A percentile compares a stretch with the other conserved stretches of the same genome.
Conservation (phyloP, 2,113 vertebrate genomes). For the Ardeotis arabs region DNA sequence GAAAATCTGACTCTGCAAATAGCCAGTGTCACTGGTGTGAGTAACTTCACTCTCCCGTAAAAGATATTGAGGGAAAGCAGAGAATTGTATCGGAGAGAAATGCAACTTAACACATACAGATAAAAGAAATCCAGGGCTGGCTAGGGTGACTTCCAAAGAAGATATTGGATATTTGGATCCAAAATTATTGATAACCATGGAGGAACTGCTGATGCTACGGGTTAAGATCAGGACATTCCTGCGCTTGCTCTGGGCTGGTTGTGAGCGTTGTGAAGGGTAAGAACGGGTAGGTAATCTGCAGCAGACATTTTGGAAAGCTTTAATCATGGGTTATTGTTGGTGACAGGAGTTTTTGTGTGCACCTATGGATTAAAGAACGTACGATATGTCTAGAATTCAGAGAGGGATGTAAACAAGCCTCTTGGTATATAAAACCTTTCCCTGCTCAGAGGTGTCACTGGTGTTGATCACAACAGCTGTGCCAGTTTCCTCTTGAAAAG, state of each 20-base stretch:
- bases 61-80: neutral
- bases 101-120: neutral
- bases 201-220: neutral
- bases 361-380: neutral
- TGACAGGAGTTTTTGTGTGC: conserved; percentile 13
- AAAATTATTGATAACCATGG: neutral
- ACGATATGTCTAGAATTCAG: neutral
- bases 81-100: too few relatives aligned
- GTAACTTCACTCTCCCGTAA: neutral
- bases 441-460: neutral
- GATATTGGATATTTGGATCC: neutral
- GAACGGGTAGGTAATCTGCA: conserved; percentile 19
- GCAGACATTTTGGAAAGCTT: conserved; percentile 1
- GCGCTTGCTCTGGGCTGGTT: neutral
- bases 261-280: neutral
- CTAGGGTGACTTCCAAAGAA: neutral
- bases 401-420: neutral
- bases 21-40: conserved; percentile 13
- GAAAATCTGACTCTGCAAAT: conserved; percentile 51
- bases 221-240: neutral
- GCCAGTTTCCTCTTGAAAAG: neutral
- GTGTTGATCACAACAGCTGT: neutral
- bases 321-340: neutral
- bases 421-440: neutral
- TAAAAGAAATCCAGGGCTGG: neutral